Base-by-base conservation (phyloP, 2,113 vertebrate species). In the Myrmecobius fasciatus region DNA sequence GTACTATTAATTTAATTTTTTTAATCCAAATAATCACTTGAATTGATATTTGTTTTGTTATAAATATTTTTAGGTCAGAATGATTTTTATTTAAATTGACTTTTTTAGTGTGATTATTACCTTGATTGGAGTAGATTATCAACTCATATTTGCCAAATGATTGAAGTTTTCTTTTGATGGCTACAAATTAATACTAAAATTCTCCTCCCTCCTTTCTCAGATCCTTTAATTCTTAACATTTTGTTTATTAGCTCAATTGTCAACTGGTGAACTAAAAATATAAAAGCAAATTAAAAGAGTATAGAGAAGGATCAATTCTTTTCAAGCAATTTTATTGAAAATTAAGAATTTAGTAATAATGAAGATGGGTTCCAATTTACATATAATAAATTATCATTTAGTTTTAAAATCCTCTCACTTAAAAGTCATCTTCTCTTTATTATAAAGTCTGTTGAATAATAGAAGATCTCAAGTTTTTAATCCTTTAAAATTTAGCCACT, bases 341-440 rank as follows among this genome's bases (percentile, higher is more conserved):
- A 97, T 98, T 96, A 97, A 97, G 96, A 96, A 97, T 97, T 93
- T 96, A 94, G 95, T 97, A 96, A 96, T 97, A 92, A 90, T 94
- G 94, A 97, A 96, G 94, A 93, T 94, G 95, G 96, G 94, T 95
- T 93, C 94, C 94, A 96, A 91, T 97, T 97, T 96, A 54, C 90
- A 91, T 96, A 96, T 93, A 96, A 97, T 96, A 89, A 95, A 92
- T 96, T 94, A 94, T 97, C 97, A 95, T 96, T 96, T 94, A 94
- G 93, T 51, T 95, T 96, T 96, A 90, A 93, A 93, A 93, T 89
- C 91, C 92, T 93, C 92, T 92, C 94, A 94, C 75, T 93, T 46
- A 56, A 83, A 91, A 52, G 28, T 0, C 3, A 54, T 91, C 52
- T 94, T 97, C 94, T 93, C 95, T 92, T 94, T 95, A 96, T 94